These are phyloP conservation scores for Anoplius nigerrimus DNA, from an alignment of 2,888 invertebrate genomes.

Conservation along the genomic window DNA sequence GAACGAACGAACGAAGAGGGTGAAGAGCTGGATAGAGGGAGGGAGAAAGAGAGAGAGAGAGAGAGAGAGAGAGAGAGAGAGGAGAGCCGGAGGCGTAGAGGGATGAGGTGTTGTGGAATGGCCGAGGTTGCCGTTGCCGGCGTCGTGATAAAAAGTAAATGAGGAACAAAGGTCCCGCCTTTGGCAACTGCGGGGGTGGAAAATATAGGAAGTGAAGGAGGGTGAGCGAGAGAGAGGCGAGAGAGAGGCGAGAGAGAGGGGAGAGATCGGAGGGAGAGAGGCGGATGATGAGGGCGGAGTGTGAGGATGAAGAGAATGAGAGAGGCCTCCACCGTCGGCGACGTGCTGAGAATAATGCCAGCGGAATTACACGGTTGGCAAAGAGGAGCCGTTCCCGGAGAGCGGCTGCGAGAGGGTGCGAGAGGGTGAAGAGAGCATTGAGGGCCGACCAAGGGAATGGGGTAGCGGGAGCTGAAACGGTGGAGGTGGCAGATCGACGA, in stretches of 20 bases:
- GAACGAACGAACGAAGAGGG: slow-evolving; percentile 28
- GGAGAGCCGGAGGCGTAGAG: neutral
- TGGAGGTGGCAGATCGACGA: slow-evolving; percentile 34
- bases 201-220: slow-evolving; percentile 34
- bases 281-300: slow-evolving; percentile 26
- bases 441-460: slow-evolving; percentile 25
- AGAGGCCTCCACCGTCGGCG: slow-evolving; percentile 63
- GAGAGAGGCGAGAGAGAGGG: slow-evolving; percentile 29
- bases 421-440: slow-evolving; percentile 24
- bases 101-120: slow-evolving; percentile 45
- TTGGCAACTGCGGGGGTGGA: slow-evolving; percentile 47
- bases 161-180: slow-evolving; percentile 71
- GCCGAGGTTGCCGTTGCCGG: slow-evolving; percentile 55
- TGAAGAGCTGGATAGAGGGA: slow-evolving; percentile 10
- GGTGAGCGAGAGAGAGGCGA: slow-evolving; percentile 19
- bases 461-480: slow-evolving; percentile 4
- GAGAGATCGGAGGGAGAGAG: slow-evolving; percentile 11
- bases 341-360: slow-evolving; percentile 74
- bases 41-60: neutral
- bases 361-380: slow-evolving; percentile 70
- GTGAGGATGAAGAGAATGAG: slow-evolving; percentile 35
- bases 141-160: slow-evolving; percentile 73
- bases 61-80: neutral
- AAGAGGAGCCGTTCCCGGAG: slow-evolving; percentile 44
- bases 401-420: no score